Conservation (phyloP, 2,797 vertebrate species). For the Phrynocephalus guinanensis region DNA sequence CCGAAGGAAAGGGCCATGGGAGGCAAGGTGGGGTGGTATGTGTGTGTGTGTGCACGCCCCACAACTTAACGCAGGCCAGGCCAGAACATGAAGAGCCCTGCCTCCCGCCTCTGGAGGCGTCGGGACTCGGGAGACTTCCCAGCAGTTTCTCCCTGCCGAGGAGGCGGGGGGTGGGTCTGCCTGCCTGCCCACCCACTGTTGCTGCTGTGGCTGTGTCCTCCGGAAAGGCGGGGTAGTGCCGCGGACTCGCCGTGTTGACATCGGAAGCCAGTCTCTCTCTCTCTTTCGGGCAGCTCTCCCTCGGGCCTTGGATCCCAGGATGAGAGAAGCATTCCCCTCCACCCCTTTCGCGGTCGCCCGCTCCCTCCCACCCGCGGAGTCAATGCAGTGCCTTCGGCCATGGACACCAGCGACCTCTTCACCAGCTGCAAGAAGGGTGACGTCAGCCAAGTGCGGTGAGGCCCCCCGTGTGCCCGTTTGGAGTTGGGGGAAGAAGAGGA, state of each 20-base stretch:
- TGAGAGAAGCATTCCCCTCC: too few relatives aligned
- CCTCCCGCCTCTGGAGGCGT: too few relatives aligned
- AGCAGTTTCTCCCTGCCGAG: background rate
- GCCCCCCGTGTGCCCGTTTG: too few relatives aligned
- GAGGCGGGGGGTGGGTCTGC: background rate
- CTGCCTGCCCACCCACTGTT: too few relatives aligned
- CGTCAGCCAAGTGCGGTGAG: conserved; percentile 92
- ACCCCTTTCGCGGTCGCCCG: too few relatives aligned
- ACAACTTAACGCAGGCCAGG: background rate
- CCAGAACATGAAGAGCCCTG: too few relatives aligned
- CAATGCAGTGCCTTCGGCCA: conserved; percentile 74
- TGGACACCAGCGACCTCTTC: conserved; percentile 94
- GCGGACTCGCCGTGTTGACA: background rate
- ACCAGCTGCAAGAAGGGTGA: conserved; percentile 95
- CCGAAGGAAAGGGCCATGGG: background rate
- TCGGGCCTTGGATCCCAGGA: background rate
- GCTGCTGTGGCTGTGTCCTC: background rate
- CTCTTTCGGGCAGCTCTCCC: background rate
- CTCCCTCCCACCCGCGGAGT: conserved; percentile 17
- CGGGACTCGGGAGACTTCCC: too few relatives aligned
- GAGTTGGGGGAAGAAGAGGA: background rate
- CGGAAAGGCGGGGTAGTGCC: background rate
- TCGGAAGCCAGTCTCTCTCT: too few relatives aligned
- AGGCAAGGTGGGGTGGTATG: too few relatives aligned
- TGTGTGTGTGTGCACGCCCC: too few relatives aligned